These are phyloP conservation scores for Heliornis fulica DNA, from an alignment of 2,113 vertebrate genomes.

Conservation along the genomic window DNA sequence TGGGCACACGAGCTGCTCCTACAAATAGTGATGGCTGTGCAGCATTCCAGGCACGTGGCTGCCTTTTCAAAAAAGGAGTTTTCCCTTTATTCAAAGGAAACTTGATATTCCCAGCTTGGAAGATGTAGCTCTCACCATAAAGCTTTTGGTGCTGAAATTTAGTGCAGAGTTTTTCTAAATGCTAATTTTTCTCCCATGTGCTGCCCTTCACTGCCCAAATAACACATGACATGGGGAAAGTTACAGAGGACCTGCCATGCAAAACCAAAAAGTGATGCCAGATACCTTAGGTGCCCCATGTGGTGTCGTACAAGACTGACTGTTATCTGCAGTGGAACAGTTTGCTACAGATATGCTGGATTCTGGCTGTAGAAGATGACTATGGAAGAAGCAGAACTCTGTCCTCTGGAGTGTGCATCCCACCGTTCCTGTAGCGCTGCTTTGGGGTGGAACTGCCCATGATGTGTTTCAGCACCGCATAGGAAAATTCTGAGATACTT, in stretches of 20 bases:
- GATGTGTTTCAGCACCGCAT: constrained; percentile 76
- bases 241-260: not conserved
- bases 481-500: constrained; percentile 84
- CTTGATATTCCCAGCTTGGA: not conserved
- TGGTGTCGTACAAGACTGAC: too few relatives aligned
- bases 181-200: not conserved
- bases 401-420: too few relatives aligned
- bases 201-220: not conserved
- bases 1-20: fast-evolving
- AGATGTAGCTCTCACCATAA: not conserved
- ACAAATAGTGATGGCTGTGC: fast-evolving
- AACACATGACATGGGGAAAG: fast-evolving
- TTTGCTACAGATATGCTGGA: fast-evolving
- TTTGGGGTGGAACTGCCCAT: not conserved
- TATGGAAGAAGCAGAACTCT: not conserved
- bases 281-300: fast-evolving
- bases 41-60: fast-evolving
- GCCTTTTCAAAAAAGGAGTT: not conserved
- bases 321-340: fast-evolving
- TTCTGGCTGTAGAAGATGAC: fast-evolving
- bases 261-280: not conserved
- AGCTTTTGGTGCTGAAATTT: not conserved
- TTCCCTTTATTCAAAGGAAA: not conserved
- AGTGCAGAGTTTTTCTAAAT: not conserved
- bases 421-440: not conserved